Base-by-base conservation (phyloP, 2,888 invertebrate species). In the Brenthis ino region DNA sequence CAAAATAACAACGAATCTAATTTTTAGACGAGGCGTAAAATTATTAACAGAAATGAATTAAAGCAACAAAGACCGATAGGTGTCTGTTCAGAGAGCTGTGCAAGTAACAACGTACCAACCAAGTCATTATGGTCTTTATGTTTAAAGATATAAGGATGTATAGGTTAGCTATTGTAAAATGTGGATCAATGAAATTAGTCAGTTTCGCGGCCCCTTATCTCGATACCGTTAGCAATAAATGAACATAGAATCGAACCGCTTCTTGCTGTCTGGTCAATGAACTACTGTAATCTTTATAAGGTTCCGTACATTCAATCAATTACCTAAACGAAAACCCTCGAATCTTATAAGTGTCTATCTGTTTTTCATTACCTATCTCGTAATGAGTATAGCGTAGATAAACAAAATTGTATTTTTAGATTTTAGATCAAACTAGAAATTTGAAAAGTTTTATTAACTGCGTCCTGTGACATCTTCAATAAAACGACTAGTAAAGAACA, bases 181-280 rank as follows among this genome's bases (percentile, higher is more conserved):
- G 70, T 72, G 70, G 72, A 72, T 74, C 74, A 70, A 70, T 74
- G 69, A 74, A 72, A 74, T 67, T 72, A 67, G 60, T 54, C 70
- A 70, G 72, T 70, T 70, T 70, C 72, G 74, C 72, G 74, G 73
- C 68, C 72, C 54, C 74, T 68, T 72, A 72, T 70, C 70, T 60
- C 53, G 67, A 50, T 71, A 70, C 73, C 70, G 74, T 70, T 70
- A 70, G 64, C 53, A 72, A 65, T 71, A 71, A 72, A 72, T 63
- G 72, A 67, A 67, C 65, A 55, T 68, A 67, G 37, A 28, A 43
- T 50, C 69, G 47, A 64, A 72, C 71, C 65, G 72, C 72, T 72
- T 68, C 67, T 70, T 74, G 72, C 72, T 69, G 64, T 70, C 56
- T 68, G 75, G 72, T 74, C 74, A 69, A 65, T 68, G 72, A 74